Evolutionary conservation across 2,888 invertebrate genomes (phyloP).

Genomic region (Podabrus alpinus): DNA sequence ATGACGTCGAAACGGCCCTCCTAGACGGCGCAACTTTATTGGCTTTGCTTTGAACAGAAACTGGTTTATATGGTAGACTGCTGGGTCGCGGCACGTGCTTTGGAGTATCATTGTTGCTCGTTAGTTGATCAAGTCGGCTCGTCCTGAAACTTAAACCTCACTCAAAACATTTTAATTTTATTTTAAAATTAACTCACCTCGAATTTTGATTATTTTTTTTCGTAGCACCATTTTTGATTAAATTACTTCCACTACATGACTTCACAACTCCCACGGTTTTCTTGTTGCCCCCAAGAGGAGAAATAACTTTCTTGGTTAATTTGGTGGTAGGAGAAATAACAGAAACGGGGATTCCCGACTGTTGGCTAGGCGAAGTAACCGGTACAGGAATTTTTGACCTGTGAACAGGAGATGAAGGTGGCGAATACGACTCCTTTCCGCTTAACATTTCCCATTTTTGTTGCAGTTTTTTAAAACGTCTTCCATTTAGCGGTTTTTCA

Average conservation of each 20-base stretch:
- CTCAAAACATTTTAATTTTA: not conserved
- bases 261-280: slow-evolving; percentile 23
- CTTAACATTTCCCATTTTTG: slow-evolving; percentile 82
- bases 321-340: slow-evolving; percentile 43
- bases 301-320: slow-evolving; percentile 54
- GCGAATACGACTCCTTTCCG: slow-evolving; percentile 55
- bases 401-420: slow-evolving; percentile 54
- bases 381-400: slow-evolving; percentile 78
- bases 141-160: slow-evolving; percentile 51
- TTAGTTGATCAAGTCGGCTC: slow-evolving; percentile 67
- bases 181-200: slow-evolving; percentile 36
- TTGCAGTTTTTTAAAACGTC: slow-evolving; percentile 75
- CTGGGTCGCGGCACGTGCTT: slow-evolving; percentile 64
- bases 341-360: slow-evolving; percentile 63
- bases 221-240: slow-evolving; percentile 33
- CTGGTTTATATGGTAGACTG: slow-evolving; percentile 70
- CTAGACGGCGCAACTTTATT: slow-evolving; percentile 58
- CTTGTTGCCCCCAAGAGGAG: slow-evolving; percentile 44
- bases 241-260: slow-evolving; percentile 27
- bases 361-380: slow-evolving; percentile 73
- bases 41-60: slow-evolving; percentile 44
- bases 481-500: slow-evolving; percentile 60
- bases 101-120: slow-evolving; percentile 48
- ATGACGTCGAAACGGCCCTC: slow-evolving; percentile 71
- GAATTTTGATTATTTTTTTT: slow-evolving; percentile 37